Base-by-base conservation (phyloP, 2,888 invertebrate species). In the Diogma glabrata region DNA sequence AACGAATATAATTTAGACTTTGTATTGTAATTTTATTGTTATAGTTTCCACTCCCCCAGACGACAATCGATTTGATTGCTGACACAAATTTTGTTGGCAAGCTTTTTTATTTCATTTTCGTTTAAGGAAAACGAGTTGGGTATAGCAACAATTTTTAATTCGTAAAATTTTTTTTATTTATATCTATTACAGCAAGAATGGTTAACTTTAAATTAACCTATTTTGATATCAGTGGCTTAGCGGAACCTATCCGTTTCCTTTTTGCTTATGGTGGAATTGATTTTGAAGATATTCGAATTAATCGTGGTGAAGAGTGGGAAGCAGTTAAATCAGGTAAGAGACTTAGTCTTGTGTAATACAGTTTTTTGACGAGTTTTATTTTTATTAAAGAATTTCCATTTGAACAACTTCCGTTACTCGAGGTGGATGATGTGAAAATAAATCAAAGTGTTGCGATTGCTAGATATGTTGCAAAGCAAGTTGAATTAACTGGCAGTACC, bases 171-270 rank as follows among this genome's bases (percentile, higher is more conserved):
- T n/a, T n/a, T n/a, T n/a, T n/a, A n/a, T n/a, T n/a, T n/a, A n/a
- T n/a, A n/a, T n/a, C n/a, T n/a, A n/a, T n/a, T n/a, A n/a, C n/a
- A n/a, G n/a, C n/a, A n/a, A n/a, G n/a, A n/a, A n/a, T n/a, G n/a
- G n/a, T n/a, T n/a, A n/a, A n/a, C n/a, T n/a, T n/a, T n/a, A 77
- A 76, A 59, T 54, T 78, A 12, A 69, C 67, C 3, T 78, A 77
- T 56, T 77, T 77, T 59, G 63, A 71, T 38, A 62, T 74, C 2
- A 72, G 67, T 58, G 76, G 71, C 9, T 61, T 76, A 7, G 77
- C 64, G 1, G 78, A 78, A 60, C 72, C 75, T 12, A 73, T 23
- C 1, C 20, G 43, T 14, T 43, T 43, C 14, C 9, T 43, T 14
- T 22, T 43, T 2, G 43, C 22, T 75, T 76, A 77, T 58, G 72